Evolutionary conservation across 23 tunicate genomes (phyloP).

Genomic region (Diplosoma virens): DNA sequence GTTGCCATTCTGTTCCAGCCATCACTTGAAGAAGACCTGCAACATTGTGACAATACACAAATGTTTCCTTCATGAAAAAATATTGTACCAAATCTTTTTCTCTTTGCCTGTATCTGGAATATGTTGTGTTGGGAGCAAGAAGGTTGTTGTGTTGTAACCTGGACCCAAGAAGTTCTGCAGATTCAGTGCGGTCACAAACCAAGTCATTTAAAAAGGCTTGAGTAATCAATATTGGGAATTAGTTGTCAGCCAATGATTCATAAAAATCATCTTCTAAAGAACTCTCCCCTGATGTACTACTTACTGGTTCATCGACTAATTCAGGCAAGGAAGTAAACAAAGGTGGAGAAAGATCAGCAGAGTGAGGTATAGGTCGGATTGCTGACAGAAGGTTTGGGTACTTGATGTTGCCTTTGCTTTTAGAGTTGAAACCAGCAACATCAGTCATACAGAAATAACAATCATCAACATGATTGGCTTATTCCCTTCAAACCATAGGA

Average conservation of each 20-base stretch:
- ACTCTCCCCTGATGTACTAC: conserved; percentile 12
- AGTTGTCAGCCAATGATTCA: neutral
- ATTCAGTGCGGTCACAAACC: neutral
- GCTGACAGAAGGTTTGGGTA: conserved; percentile 7
- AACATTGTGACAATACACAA: conserved; percentile 3
- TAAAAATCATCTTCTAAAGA: neutral
- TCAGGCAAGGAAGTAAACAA: conserved; percentile 18
- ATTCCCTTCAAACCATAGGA: conserved; percentile 20
- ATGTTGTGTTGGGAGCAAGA: conserved; percentile 13
- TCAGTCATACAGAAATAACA: conserved; percentile 21
- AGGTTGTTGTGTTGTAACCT: conserved; percentile 24
- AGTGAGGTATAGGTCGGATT: conserved; percentile 14
- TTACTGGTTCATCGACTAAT: conserved; percentile 3
- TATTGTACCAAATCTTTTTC: conserved; percentile 21
- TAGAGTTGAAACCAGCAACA: conserved; percentile 15
- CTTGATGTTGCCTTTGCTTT: conserved; percentile 17
- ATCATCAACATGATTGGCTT: conserved; percentile 1
- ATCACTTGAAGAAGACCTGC: conserved; percentile 16
- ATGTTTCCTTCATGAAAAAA: neutral
- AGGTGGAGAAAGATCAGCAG: conserved; percentile 1
- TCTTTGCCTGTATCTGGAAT: conserved; percentile 22
- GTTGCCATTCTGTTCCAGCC: conserved; percentile 21
- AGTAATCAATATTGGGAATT: conserved; percentile 7
- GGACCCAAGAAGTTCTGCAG: conserved; percentile 24
- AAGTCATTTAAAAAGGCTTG: conserved; percentile 27